Percentiles rank a stretch among this genome's conserved stretches.
phyloP scores from a whole-genome alignment of 1,140 invertebrate genomes.

The Harpegnathos saltator region DNA sequence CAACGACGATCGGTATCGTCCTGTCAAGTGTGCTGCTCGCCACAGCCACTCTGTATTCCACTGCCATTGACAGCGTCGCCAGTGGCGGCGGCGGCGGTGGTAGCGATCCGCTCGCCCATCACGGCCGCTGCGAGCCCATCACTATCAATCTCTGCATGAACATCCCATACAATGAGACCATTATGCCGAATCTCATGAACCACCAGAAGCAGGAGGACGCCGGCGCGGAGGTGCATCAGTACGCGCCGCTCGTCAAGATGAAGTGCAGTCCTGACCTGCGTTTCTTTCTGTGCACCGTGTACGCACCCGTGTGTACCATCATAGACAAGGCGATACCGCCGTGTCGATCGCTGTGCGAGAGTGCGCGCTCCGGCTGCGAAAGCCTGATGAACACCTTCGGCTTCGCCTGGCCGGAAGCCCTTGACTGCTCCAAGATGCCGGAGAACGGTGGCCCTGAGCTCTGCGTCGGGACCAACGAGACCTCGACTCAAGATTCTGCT shows the following conservation, averaged over 20 bases:
- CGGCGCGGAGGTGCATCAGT: conserved; percentile 96
- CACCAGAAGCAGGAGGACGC: conserved; percentile 98
- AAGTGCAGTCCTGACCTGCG: conserved; percentile 97
- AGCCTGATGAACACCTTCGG: conserved; percentile 96
- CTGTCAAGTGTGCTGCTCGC: conserved; percentile 43
- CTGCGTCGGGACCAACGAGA: conserved; percentile 95
- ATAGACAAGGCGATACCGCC: conserved; percentile 96
- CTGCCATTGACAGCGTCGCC: conserved; percentile 8
- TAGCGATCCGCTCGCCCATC: conserved; percentile 88
- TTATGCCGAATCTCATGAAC: conserved; percentile 97
- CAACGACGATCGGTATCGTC: conserved; percentile 46
- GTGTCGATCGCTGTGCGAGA: conserved; percentile 95
- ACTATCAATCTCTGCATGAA: conserved; percentile 96
- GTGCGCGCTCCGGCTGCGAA: conserved; percentile 95
- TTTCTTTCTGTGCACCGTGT: conserved; percentile 98
- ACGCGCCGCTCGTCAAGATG: conserved; percentile 97
- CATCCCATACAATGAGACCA: conserved; percentile 97
- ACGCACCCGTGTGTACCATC: conserved; percentile 98
- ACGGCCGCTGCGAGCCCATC: conserved; percentile 96
- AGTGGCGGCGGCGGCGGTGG: too few relatives aligned
- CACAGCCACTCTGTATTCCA: conserved; percentile 61
- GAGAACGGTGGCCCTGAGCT: conserved; percentile 89
- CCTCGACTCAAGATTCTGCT: conserved; percentile 85
- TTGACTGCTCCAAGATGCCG: conserved; percentile 97
- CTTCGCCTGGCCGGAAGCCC: conserved; percentile 96